Evolutionary conservation across 2,888 invertebrate species (phyloP), one percentile per base, ranked within the genome.

Genomic region (Apodemia mormo): DNA sequence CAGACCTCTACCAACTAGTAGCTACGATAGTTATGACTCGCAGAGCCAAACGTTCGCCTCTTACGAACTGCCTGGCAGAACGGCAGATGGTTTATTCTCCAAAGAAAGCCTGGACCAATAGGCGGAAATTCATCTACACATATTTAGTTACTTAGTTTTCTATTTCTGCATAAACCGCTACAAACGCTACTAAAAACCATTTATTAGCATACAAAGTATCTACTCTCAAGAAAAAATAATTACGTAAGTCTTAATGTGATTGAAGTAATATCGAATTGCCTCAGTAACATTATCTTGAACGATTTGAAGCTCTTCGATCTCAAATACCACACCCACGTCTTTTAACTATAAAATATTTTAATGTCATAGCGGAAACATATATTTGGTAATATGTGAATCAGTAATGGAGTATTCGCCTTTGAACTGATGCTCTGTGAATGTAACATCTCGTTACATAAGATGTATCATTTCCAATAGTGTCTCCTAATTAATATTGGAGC

Each of bases 341-440:
- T 64, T 58, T 58, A 45, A 64, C 65, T 68, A 71, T 74, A 68
- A 70, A 68, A 61, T 75, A 72, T 73, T 40, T 65, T 58, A 22
- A 58, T 58, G 58, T 58, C 65, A 33, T 64, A 73, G 75, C 76
- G 77, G 77, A 77, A 73, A 76, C 71, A 75, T 77, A 72, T 72
- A 68, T 74, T 74, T 70, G 66, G 66, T 58, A 68, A 72, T 58
- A 65, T 69, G 66, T 67, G 66, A 69, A 71, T 66, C 64, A 58
- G 58, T 58, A 30, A 58, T 58, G 30, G 58, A 30, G 58, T 58
- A 58, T 58, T 58, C 58, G 58, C 58, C 58, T 58, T 58, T 58
- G 58, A 58, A 58, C 58, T 58, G 58, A 58, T 58, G 58, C 58
- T 58, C 58, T 30, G 58, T 58, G 58, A 58, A 58, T 58, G 58